phyloP scores from a whole-genome alignment of 2,113 vertebrate species.

The Hiodon alosoides region DNA sequence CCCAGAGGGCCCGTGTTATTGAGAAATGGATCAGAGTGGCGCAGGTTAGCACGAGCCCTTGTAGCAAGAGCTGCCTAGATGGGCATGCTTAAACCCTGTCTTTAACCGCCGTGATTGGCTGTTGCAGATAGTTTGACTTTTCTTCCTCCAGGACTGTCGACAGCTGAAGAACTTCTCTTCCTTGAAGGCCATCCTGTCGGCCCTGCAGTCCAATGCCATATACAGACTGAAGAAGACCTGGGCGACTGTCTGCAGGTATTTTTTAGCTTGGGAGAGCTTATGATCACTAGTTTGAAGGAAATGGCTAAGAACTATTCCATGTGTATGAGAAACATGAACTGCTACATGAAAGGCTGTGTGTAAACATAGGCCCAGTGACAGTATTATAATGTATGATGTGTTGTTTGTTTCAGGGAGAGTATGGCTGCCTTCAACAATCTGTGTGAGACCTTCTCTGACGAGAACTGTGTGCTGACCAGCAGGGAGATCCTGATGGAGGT shows the following conservation, averaged over 20 bases:
- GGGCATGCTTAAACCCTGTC: not conserved
- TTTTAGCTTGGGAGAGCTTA: not conserved
- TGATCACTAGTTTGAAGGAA: no score
- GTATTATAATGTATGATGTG: not conserved
- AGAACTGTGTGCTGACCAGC: slow-evolving; percentile 75
- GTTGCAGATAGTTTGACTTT: not conserved
- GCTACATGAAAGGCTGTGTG: not conserved
- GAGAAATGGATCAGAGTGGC: slow-evolving; percentile 79
- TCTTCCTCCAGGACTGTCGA: slow-evolving; percentile 63
- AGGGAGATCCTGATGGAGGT: slow-evolving; percentile 73
- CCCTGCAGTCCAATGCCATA: slow-evolving; percentile 80
- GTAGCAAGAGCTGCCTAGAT: not conserved
- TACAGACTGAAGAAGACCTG: slow-evolving; percentile 81
- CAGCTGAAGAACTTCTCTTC: slow-evolving; percentile 79
- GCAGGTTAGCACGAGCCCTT: slow-evolving; percentile 55
- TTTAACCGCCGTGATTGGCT: not conserved
- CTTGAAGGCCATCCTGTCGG: slow-evolving; percentile 75
- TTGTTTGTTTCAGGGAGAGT: slow-evolving; percentile 61
- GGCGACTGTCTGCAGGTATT: slow-evolving; percentile 72
- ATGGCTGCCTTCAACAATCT: slow-evolving; percentile 66
- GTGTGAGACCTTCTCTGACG: slow-evolving; percentile 78
- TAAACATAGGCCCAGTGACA: not conserved
- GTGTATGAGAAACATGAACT: not conserved
- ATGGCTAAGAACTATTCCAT: no score
- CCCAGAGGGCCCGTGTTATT: slow-evolving; percentile 62